Base-by-base conservation (phyloP, 30 jellyfish, hydroid and myxozoan genomes). In the Aurelia aurita complex sp. Pacific region DNA sequence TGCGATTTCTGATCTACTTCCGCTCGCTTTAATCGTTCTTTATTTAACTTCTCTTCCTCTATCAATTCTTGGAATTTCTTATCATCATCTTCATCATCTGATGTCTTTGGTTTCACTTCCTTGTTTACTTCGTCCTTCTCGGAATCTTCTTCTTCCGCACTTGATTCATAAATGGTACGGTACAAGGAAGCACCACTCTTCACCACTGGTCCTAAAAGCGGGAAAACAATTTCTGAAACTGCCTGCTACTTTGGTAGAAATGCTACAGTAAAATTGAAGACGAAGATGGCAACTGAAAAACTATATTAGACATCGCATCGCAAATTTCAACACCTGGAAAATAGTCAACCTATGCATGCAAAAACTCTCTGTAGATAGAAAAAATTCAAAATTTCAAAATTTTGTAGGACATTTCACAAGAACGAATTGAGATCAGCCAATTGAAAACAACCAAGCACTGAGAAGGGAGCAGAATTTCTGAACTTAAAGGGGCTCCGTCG, bases 151-250 rank as follows among this genome's bases (percentile, higher is more conserved):
- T 80, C 90, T 18, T 77, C 90, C 13, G 89, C 76, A 35, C 70
- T 82, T 6, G 95, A 90, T 33, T 96, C 82, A 69, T 93, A 93
- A 50, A 88, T 87, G 23, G 81, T 81, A 67, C 86, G 98, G 51
- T 93, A 93, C 72, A 93, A 79, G 32, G 98, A 87, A 16, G 98
- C 88, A 10, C 98, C 98, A 89, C 98, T 91, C 78, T 85, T 87
- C 0, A 88, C 85, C 10, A 88, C 69, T 64, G 85, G 83, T 46
- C 97, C 97, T 91, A n/a, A 64, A 64, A 7, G 16, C 29, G 16
- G 34, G 51, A 51, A 66, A 80, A 10, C 12, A 35, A 23, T 36
- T 4, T 29, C n/a, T 3, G 74, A n/a, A n/a, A 69, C 15, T 32
- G 9, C 10, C 18, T 16, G 64, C 11, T 14, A 0, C 15, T 17